Conservation (phyloP, 2,113 vertebrate species). For the Callionymus lyra region DNA sequence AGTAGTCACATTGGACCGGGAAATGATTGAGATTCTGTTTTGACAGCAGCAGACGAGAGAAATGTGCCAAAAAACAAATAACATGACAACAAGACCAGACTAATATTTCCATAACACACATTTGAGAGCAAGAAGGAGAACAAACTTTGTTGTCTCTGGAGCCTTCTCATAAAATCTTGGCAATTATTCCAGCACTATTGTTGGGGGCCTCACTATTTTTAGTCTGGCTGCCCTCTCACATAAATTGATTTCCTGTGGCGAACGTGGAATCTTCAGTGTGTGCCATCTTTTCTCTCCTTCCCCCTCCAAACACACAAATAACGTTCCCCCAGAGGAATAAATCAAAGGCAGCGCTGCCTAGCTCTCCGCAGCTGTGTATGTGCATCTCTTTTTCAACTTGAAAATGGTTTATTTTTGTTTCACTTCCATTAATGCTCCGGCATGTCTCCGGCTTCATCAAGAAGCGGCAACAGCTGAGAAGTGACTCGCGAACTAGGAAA, state of each 20-base stretch:
- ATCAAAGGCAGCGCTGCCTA: conserved; percentile 58
- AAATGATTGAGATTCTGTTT: conserved; percentile 57
- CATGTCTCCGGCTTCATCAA: conserved; percentile 48
- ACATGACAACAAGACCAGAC: conserved; percentile 51
- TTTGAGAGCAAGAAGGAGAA: conserved; percentile 51
- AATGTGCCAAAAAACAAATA: conserved; percentile 50
- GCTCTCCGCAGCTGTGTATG: conserved; percentile 41
- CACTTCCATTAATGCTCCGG: conserved; percentile 57
- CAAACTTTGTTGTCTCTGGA: conserved; percentile 56
- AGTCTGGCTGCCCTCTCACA: conserved; percentile 59
- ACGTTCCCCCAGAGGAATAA: conserved; percentile 56
- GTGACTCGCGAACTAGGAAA: conserved; percentile 35
- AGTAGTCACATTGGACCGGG: conserved; percentile 39
- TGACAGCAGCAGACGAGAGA: conserved; percentile 54
- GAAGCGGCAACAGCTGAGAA: conserved; percentile 39
- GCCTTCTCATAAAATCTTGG: conserved; percentile 49
- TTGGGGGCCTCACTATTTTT: conserved; percentile 59
- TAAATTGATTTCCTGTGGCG: conserved; percentile 67
- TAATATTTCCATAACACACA: conserved; percentile 55
- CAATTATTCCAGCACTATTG: conserved; percentile 62
- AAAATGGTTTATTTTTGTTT: conserved; percentile 66
- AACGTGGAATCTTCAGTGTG: conserved; percentile 55
- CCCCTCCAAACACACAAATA: conserved; percentile 35
- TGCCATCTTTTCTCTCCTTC: conserved; percentile 28
- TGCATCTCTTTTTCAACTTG: conserved; percentile 54